Conservation (phyloP, 2,888 invertebrate genomes). For the Tricholauxania praeusta region DNA sequence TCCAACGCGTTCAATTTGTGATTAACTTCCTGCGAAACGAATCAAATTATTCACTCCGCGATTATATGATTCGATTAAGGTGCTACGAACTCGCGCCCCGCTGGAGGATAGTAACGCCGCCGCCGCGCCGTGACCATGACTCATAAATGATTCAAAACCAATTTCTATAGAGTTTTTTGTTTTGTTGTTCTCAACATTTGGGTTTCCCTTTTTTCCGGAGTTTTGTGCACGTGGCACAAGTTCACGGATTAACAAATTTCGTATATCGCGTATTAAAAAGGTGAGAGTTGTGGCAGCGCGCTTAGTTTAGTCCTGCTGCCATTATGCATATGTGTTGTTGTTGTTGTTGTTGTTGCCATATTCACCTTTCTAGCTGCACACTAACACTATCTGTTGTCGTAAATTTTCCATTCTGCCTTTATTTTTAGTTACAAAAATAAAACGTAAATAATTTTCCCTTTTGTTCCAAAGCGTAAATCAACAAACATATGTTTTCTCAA, state of each 20-base stretch:
- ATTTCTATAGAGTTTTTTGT: background rate
- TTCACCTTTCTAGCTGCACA: constrained; percentile 10
- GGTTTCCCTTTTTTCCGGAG: background rate
- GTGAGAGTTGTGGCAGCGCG: background rate
- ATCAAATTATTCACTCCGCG: constrained; percentile 12
- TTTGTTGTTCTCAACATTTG: constrained; percentile 1
- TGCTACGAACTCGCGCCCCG: background rate
- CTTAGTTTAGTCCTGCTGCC: too few relatives aligned
- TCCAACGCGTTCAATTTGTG: too few relatives aligned
- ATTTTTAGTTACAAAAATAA: background rate
- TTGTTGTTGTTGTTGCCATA: background rate
- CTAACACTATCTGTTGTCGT: constrained; percentile 17
- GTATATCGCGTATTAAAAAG: constrained; percentile 17
- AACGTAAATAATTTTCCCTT: constrained; percentile 30
- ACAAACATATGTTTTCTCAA: constrained; percentile 41
- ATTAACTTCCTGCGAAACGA: constrained; percentile 25
- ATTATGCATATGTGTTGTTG: too few relatives aligned
- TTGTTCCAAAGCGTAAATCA: constrained; percentile 29
- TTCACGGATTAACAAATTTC: constrained; percentile 34
- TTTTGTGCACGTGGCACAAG: constrained; percentile 25
- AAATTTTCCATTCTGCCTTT: background rate
- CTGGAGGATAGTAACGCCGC: background rate
- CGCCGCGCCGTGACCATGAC: constrained; percentile 9
- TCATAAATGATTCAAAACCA: constrained; percentile 32
- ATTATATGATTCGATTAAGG: constrained; percentile 15